A percentile compares a stretch with the other conserved stretches of the same genome.
Evolutionary conservation across 1,140 invertebrate species (phyloP).

Genomic region (Aphidius gifuensis): DNA sequence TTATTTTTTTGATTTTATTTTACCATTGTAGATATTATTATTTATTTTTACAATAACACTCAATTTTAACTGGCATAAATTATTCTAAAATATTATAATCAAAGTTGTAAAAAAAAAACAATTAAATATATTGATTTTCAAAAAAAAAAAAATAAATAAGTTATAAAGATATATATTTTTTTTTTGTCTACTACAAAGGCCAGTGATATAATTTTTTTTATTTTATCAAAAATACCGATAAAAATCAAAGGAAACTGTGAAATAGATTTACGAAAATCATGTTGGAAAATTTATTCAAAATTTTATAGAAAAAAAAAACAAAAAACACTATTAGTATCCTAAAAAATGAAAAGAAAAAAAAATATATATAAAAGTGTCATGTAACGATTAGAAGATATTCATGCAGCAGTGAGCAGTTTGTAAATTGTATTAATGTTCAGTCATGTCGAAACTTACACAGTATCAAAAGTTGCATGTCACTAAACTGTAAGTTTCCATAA

Average conservation of each 20-base stretch:
- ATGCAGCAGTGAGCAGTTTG: conserved; percentile 6
- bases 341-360: conserved; percentile 2
- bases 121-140: conserved; percentile 8
- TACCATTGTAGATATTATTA: too few relatives aligned
- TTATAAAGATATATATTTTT: not conserved
- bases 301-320: too few relatives aligned
- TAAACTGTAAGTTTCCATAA: conserved; percentile 28
- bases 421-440: not conserved
- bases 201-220: conserved; percentile 36
- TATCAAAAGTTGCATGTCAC: conserved; percentile 28
- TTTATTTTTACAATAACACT: too few relatives aligned
- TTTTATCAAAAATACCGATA: conserved; percentile 22
- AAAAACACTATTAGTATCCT: too few relatives aligned
- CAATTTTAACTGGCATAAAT: too few relatives aligned
- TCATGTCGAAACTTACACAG: conserved; percentile 3
- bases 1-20: too few relatives aligned
- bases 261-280: conserved; percentile 28
- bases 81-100: too few relatives aligned
- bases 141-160: not conserved
- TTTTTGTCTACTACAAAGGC: conserved; percentile 41
- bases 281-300: too few relatives aligned
- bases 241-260: conserved; percentile 47
- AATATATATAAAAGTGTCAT: conserved; percentile 2
- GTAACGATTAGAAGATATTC: conserved; percentile 9
- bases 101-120: not conserved